These are phyloP conservation scores for Eclectus roratus DNA, from an alignment of 2,113 vertebrate genomes.

Conservation along the genomic window DNA sequence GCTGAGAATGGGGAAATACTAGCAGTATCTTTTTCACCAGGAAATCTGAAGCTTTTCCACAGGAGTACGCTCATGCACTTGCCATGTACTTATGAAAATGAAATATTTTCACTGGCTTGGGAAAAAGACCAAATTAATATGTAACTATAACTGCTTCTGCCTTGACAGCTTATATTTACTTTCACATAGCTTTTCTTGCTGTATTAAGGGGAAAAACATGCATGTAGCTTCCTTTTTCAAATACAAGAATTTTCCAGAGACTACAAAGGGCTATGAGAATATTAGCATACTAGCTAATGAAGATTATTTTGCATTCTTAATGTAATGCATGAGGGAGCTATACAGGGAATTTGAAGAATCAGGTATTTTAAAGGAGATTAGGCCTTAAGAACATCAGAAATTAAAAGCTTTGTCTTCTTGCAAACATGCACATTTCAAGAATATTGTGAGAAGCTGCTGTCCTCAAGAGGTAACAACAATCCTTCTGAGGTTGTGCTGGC, in stretches of 20 bases:
- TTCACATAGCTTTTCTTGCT: not conserved
- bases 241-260: not conserved
- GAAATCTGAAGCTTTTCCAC: not conserved
- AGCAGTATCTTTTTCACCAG: not conserved
- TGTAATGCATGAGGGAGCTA: not conserved
- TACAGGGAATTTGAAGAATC: not conserved
- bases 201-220: not conserved
- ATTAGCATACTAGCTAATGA: conserved; percentile 1
- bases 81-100: not conserved
- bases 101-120: not conserved
- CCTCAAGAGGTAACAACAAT: not conserved
- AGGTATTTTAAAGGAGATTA: conserved; percentile 27
- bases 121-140: not conserved
- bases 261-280: not conserved
- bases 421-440: not conserved
- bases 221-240: not conserved
- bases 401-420: conserved; percentile 18
- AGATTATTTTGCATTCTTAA: conserved; percentile 31
- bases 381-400: not conserved
- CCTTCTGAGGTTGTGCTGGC: not conserved
- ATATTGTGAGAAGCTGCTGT: not conserved
- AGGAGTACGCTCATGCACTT: not conserved
- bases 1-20: not conserved
- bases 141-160: not conserved
- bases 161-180: not conserved